Percentiles rank a stretch among this genome's conserved stretches.
These are phyloP conservation scores for Jacana jacana DNA, from an alignment of 2,113 vertebrate species.

Conservation along the genomic window DNA sequence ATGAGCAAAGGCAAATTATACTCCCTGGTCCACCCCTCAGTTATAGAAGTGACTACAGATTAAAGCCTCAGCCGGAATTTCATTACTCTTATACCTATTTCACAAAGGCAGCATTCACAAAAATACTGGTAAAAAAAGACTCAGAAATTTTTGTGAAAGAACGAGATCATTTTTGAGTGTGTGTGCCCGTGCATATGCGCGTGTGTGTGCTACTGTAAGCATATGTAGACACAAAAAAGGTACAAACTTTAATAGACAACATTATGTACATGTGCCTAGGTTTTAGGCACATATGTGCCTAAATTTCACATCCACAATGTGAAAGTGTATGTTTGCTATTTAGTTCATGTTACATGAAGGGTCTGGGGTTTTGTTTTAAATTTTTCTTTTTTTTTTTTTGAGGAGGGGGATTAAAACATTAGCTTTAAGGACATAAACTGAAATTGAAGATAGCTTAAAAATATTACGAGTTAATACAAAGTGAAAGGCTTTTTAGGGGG, in stretches of 20 bases:
- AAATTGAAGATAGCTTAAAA: neutral
- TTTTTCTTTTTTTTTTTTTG: too few species aligned
- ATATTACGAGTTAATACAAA: neutral
- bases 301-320: too few species aligned
- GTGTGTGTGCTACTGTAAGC: neutral
- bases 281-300: too few species aligned
- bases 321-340: neutral
- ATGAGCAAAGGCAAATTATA: conserved; percentile 73
- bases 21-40: conserved; percentile 66
- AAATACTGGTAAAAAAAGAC: neutral
- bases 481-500: neutral
- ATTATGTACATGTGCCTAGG: neutral
- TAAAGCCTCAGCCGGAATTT: conserved; percentile 69
- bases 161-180: neutral
- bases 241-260: too few species aligned
- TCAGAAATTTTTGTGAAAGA: conserved; percentile 14
- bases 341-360: neutral
- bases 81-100: conserved; percentile 67
- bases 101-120: conserved; percentile 48
- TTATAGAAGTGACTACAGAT: conserved; percentile 69
- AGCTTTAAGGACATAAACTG: neutral
- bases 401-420: neutral
- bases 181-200: neutral
- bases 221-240: neutral
- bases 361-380: neutral